Evolutionary conservation across 1,140 invertebrate species (phyloP), one percentile per base, ranked within the genome.

Genomic region (Hylaeus anthracinus): DNA sequence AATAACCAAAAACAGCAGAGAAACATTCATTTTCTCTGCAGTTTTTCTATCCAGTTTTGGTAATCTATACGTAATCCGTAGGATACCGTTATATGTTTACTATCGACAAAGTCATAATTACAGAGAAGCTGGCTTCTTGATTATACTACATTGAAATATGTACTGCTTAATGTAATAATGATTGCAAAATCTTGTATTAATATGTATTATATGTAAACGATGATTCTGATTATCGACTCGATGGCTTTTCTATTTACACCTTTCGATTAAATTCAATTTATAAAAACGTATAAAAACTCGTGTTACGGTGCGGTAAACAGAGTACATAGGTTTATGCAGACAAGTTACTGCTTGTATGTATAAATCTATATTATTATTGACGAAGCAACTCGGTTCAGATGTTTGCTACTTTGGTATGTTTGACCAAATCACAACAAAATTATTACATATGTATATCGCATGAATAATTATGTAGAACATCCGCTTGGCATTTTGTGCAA

Each of bases 401-500:
- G 48, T 64, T 72, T 64, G 15, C 8, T 64, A 64, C 48, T 79
- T 72, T 60, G 72, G 3, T 79, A 55, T 55, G 45, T 48, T 72
- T 60, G 12, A n/a, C 66, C 39, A 78, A 63, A 72, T 72, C 43
- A 60, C 41, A 39, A 8, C 26, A 26, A 2, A 55, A 53, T n/a
- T 58, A 45, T 39, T 2, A 4, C 70, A 70, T 26, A 15, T 79
- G 76, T 37, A 55, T 2, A 12, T 26, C 26, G 26, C 26, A 26
- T 26, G 26, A 26, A 76, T 45, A 45, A 45, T 64, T 81, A 45
- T 65, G 12, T 65, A 70, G 73, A 82, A 37, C 72, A 85, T 26
- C 83, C 83, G 1, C 82, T 86, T 48, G 72, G 83, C 12, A 82
- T 86, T 48, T 71, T 85, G 4, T 86, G 85, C 60, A 78, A 56